A percentile compares a stretch with the other conserved stretches of the same genome.
These are phyloP conservation scores for Oxytorus armatus DNA, from an alignment of 2,888 invertebrate species.

Conservation along the genomic window DNA sequence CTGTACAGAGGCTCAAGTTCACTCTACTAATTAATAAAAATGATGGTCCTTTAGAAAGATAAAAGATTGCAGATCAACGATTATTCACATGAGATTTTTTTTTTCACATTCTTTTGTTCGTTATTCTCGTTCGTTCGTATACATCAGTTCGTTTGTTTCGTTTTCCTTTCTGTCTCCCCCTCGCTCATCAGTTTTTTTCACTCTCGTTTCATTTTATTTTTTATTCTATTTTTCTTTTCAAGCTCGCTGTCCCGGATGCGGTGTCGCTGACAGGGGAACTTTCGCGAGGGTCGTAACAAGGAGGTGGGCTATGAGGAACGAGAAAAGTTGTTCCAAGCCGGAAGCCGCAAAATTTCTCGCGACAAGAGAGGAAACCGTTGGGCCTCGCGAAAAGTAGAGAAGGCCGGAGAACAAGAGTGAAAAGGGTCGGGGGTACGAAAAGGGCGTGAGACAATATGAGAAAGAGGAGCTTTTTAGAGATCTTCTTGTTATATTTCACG, in stretches of 20 bases:
- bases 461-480: slow-evolving; percentile 34
- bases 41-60: not conserved
- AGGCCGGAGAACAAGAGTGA: slow-evolving; percentile 58
- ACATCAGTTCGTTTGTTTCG: slow-evolving; percentile 41
- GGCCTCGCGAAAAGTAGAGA: slow-evolving; percentile 63
- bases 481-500: slow-evolving; percentile 14
- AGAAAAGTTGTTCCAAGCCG: slow-evolving; percentile 77
- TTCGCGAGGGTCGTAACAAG: slow-evolving; percentile 74
- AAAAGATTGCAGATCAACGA: not conserved
- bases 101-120: slow-evolving; percentile 30
- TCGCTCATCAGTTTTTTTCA: not conserved
- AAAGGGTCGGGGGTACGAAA: slow-evolving; percentile 18
- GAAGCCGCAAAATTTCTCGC: slow-evolving; percentile 79
- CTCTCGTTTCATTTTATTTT: slow-evolving; percentile 37
- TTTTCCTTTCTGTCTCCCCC: slow-evolving; percentile 2
- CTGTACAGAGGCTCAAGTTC: not conserved
- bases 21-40: not conserved
- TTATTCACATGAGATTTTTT: slow-evolving; percentile 16
- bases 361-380: slow-evolving; percentile 70
- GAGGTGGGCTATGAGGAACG: slow-evolving; percentile 78
- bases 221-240: slow-evolving; percentile 54
- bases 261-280: slow-evolving; percentile 71
- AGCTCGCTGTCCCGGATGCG: slow-evolving; percentile 58
- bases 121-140: slow-evolving; percentile 31
- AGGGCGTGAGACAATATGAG: slow-evolving; percentile 19